Base-by-base conservation (phyloP, 2,113 vertebrate genomes). In the Cyphomyrus discorhynchus region DNA sequence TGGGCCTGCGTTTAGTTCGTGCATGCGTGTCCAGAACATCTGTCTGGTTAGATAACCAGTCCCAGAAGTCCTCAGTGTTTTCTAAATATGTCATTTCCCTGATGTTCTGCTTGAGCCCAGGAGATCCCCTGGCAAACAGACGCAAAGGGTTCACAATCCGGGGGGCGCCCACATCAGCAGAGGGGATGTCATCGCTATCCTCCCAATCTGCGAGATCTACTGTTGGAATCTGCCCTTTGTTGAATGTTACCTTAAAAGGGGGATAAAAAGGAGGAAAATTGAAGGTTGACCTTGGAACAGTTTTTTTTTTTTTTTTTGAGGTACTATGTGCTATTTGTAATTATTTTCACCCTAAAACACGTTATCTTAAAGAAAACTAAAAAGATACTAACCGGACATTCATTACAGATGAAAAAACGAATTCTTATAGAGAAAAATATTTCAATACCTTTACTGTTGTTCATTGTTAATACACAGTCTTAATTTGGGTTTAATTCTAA, bases 1-100 rank as follows among this genome's bases (percentile, higher is more conserved):
- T 99, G 90, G 98, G 98, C 90, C 98, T 96, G 94, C 98, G 97
- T 92, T 99, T 99, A 97, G 98, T 98, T 97, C 98, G 97, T 96
- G 97, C 94, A 80, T 98, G 94, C 66, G 96, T 95, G 91, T 97
- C 97, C 93, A 97, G 97, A 93, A 95, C 95, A 94, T 98, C 98
- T 88, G 98, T 99, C 94, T 98, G 96, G 95, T 99, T 99, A 95
- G 97, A 96, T 96, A 99, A 95, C 98, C 98, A 99, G 94, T 98
- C 97, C 98, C 98, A 99, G 92, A 99, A 98, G 96, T 97, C 97
- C 93, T 98, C 97, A 92, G 95, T 95, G 94, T 95, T 97, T 95
- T 98, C 97, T 0, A 98, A 95, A 94, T 97, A 97, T 39, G 97
- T 95, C 92, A 97, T 93, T 92, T 97, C 97, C 93, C 94, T 94